Evolutionary conservation across 1,140 invertebrate species (phyloP), one percentile per base, ranked within the genome.

Genomic region (Acromyrmex heyeri): DNA sequence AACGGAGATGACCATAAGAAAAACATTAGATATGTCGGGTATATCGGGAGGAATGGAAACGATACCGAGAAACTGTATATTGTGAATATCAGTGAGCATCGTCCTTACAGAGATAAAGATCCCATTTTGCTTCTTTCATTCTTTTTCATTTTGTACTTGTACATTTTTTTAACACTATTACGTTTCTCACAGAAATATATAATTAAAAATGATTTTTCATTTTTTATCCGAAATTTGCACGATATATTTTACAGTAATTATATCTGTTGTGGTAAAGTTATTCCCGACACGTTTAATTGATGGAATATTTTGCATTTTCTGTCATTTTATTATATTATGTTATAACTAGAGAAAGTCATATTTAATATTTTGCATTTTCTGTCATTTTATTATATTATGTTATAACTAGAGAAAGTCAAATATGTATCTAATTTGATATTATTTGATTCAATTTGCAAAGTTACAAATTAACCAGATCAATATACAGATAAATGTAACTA

Each of bases 61-160:
- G 55, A 75, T 48, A 69, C 38, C 8, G 38, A 62, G 55, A 48
- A 57, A 73, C 34, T 70, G 21, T 70, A 72, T 82, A 38, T 55
- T 34, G 79, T 21, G 79, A 82, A 82, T 73, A 82, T 82, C 79
- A 72, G 65, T 34, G 76, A 78, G 18, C 64, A 34, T 38, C 61
- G 48, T 38, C 48, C 75, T 67, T 34, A 12, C n/a, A n/a, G 2
- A 79, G 62, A 79, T 76, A 77, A 65, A 78, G 73, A 50, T 59
- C 34, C 18, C 21, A 67, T 61, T 59, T 55, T 67, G 48, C 34
- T 18, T 38, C 34, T 34, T 55, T 34, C 44, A 44, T 27, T 53
- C 2, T 8, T 3, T 86, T 79, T 55, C 64, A 55, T 85, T 79
- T 86, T 79, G 21, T 65, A 30, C 21, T 59, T 55, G 27, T 61